Base-by-base conservation (phyloP, 2,113 vertebrate genomes). In the Capreolus pygargus region DNA sequence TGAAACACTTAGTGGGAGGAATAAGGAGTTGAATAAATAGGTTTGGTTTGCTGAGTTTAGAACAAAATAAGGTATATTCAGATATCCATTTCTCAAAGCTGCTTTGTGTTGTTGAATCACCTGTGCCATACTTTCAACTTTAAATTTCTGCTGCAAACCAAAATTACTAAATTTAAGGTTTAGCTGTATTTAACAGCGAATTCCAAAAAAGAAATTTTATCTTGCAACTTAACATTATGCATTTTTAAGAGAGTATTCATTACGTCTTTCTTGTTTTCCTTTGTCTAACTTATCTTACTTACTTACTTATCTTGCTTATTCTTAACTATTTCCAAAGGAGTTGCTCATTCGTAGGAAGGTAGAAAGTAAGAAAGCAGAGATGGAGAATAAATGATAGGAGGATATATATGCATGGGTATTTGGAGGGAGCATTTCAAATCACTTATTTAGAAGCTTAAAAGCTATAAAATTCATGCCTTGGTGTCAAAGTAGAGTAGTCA, bases 71-170 rank as follows among this genome's bases (percentile, higher is more conserved):
- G 6, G 7, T 28, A 33, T 17, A 55, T 28, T 21, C 27, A 19
- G 25, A 39, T 58, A 9, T 50, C 5, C 33, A 6, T 43, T 91
- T 89, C 55, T 43, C 21, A 74, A 97, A 92, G 12, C 27, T 88
- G 16, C 39, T 57, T 52, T 94, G 8, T 85, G 28, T 58, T 28
- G 52, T 5, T 82, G 36, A 43, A 82, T 74, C 39, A 55, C 17
- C 76, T 6, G 25, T 12, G 15, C 33, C 2, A 58, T 52, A 2
- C 21, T 84, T 89, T 96, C 61, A 97, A 57, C 33, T 84, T 86
- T 58, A 89, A 94, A 13, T 70, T 94, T 33, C 78, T 96, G 10
- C 25, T 95, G 43, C 86, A 94, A 93, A 91, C 14, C 16, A 89
- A 54, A 61, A 25, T 60, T 96, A 25, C 25, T 52, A 88, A 92